Base-by-base conservation (phyloP, 2,888 invertebrate genomes). In the Sabatieria punctata region DNA sequence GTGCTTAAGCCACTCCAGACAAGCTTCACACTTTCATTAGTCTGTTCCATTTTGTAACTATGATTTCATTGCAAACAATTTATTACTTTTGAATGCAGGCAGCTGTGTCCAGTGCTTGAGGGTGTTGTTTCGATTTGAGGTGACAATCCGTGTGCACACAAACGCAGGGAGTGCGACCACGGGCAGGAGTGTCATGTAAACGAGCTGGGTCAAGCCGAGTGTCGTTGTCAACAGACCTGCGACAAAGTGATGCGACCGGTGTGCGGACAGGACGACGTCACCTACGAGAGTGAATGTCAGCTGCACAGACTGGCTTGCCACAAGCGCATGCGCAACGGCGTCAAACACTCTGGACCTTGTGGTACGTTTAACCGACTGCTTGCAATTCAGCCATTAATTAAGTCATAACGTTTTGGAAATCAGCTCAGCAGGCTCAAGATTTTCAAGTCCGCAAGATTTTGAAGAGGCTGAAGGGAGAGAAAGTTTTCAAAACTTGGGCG, bases 221-320 rank as follows among this genome's bases (percentile, higher is more conserved):
- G 76, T 54, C 48, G 25, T 19, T 39, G 47, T 30, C 19, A 25
- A 41, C 44, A 50, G 15, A 48, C 47, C 11, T 59, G 59, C 41
- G 52, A 56, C 24, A 52, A 52, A n/a, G 47, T 57, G 1, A 53
- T 59, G 54, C 51, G 54, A 42, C 58, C 57, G 2, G 57, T 54
- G n/a, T 54, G 54, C 36, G 54, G 51, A 8, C 35, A 55, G 55
- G 85, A 88, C 68, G 82, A 82, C 33, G 76, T 78, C 58, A 83
- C 83, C 23, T 88, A 86, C 71, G 74, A 76, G 55, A 84, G 78
- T 69, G 83, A 85, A 67, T 88, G 88, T 68, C 79, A 83, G 59
- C 74, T 88, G 60, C 76, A 79, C 62, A 57, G 60, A 50, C 60
- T 60, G 2, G 65, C 70, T 2, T 73, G 72, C 54, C 48, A 57